Evolutionary conservation across 2,113 vertebrate genomes (phyloP).

Genomic region (Dermatemys mawii): DNA sequence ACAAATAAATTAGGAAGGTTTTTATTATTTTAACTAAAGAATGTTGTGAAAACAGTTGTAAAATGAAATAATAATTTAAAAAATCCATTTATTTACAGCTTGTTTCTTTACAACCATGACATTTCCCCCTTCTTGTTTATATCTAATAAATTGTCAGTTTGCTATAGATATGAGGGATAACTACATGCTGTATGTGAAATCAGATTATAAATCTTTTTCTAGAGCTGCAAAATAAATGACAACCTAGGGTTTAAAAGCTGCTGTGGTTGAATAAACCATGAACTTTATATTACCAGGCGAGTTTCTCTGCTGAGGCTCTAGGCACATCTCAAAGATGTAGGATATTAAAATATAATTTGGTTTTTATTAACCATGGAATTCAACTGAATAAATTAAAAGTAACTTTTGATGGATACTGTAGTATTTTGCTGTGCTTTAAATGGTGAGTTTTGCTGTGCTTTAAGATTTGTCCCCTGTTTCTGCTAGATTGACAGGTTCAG

Average conservation of each 20-base stretch:
- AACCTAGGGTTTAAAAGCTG: slow-evolving; percentile 55
- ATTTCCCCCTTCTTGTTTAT: neutral
- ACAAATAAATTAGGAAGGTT: neutral
- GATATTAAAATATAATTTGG: slow-evolving; percentile 64
- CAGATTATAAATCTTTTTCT: slow-evolving; percentile 60
- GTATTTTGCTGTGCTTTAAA: slow-evolving; percentile 46
- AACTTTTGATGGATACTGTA: slow-evolving; percentile 39
- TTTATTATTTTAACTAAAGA: neutral
- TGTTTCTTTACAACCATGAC: neutral
- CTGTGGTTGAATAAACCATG: slow-evolving; percentile 68
- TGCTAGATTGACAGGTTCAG: neutral
- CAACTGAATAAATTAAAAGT: slow-evolving; percentile 62
- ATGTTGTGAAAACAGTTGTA: neutral
- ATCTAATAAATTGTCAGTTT: slow-evolving; percentile 14
- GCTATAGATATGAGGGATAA: slow-evolving; percentile 39
- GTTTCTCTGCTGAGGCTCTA: slow-evolving; percentile 40
- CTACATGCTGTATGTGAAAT: slow-evolving; percentile 51
- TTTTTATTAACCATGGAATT: slow-evolving; percentile 57
- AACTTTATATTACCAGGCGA: slow-evolving; percentile 61
- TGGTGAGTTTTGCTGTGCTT: slow-evolving; percentile 21
- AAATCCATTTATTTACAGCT: neutral
- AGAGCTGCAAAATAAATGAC: slow-evolving; percentile 61
- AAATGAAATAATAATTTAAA: neutral
- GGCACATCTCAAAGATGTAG: slow-evolving; percentile 38
- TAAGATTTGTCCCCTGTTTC: slow-evolving; percentile 14